A percentile compares a stretch with the other conserved stretches of the same genome.
Evolutionary conservation across 2,888 invertebrate species (phyloP).

Genomic region (Dorcus parallelipipedus): DNA sequence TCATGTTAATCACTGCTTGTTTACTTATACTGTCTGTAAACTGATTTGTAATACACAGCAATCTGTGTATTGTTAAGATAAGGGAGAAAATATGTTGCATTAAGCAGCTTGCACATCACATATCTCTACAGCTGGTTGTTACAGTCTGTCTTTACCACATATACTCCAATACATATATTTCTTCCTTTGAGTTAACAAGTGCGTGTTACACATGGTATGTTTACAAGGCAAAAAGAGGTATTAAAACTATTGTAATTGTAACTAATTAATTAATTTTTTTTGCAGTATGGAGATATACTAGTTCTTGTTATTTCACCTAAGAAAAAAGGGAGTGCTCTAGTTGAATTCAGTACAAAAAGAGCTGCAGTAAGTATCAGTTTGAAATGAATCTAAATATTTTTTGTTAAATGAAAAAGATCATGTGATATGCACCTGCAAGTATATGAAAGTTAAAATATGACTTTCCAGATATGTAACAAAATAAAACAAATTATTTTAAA

Average conservation of each 20-base stretch:
- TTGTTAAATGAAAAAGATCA: no score
- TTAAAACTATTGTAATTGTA: neutral
- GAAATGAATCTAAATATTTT: neutral
- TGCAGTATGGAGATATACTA: slow-evolving; percentile 73
- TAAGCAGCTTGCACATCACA: no score
- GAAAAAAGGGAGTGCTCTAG: slow-evolving; percentile 79
- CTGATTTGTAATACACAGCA: neutral
- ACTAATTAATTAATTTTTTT: slow-evolving; percentile 24
- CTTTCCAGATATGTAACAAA: neutral
- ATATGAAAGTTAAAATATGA: no score
- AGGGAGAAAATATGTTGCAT: neutral
- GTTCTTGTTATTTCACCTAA: slow-evolving; percentile 71
- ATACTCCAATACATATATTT: neutral
- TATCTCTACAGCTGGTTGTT: no score
- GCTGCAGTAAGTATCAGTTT: slow-evolving; percentile 54
- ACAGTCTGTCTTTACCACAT: neutral
- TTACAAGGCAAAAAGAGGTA: neutral
- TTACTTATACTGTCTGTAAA: neutral
- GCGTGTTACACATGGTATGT: no score
- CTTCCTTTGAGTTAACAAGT: no score
- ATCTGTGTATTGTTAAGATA: no score
- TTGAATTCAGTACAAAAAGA: slow-evolving; percentile 67
- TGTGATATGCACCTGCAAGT: no score
- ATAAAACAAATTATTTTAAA: slow-evolving; percentile 3
- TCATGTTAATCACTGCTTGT: neutral